Percentiles rank a stretch among this genome's conserved stretches.
Evolutionary conservation across 2,113 vertebrate genomes (phyloP).

Genomic region (Mystacornis crossleyi): DNA sequence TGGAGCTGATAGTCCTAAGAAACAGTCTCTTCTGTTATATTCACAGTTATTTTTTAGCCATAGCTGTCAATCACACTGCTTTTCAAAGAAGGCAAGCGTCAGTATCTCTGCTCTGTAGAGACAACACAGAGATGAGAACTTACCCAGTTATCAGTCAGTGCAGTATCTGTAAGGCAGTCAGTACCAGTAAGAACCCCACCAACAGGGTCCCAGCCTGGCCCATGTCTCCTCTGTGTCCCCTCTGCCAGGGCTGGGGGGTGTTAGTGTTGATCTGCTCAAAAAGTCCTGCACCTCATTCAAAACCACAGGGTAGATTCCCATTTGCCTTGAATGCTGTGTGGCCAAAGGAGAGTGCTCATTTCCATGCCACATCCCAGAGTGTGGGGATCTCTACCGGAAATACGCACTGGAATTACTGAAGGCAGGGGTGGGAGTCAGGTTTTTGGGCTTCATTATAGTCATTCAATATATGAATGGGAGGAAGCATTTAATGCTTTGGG

Average conservation of each 20-base stretch:
- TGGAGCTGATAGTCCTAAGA: background rate
- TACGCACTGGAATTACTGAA: background rate
- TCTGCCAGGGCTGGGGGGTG: accelerated
- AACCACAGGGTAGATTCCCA: background rate
- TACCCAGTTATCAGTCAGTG: background rate
- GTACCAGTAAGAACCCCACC: background rate
- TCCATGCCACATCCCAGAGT: background rate
- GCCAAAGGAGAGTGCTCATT: background rate
- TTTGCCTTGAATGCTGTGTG: background rate
- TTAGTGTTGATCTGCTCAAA: background rate
- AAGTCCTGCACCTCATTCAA: accelerated
- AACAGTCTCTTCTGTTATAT: background rate
- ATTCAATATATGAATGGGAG: background rate
- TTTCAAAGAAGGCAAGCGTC: background rate
- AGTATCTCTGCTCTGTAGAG: background rate
- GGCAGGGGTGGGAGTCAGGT: background rate
- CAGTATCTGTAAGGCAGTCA: background rate
- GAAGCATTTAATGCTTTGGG: background rate
- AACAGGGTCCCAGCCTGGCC: background rate
- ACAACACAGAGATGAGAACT: background rate
- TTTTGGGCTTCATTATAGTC: background rate
- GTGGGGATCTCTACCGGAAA: background rate
- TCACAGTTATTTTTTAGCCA: background rate
- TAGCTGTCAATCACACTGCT: background rate
- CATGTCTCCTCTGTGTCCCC: accelerated